A percentile compares a stretch with the other conserved stretches of the same genome.
Conservation (phyloP, 2,797 vertebrate species). For the Typhlichthys eigenmanni region DNA sequence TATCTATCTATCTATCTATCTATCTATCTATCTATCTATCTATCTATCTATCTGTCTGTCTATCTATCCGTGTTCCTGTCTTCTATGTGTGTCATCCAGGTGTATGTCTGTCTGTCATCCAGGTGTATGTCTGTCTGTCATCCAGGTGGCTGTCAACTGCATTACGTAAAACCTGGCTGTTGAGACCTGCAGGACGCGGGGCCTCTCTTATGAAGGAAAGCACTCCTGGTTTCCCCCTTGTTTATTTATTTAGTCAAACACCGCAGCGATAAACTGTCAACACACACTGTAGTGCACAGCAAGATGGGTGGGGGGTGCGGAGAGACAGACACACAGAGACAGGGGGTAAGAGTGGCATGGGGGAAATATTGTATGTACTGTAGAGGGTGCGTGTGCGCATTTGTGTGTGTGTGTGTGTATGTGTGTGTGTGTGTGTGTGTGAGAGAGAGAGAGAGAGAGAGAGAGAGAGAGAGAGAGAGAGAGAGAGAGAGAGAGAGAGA, state of each 20-base stretch:
- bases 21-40: no score
- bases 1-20: no score
- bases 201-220: constrained; percentile 68
- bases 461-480: constrained; percentile 36
- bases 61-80: background rate
- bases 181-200: constrained; percentile 61
- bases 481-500: constrained; percentile 54
- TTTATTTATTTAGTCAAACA: constrained; percentile 79
- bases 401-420: constrained; percentile 28
- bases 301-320: constrained; percentile 6
- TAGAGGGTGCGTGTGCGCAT: background rate
- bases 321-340: constrained; percentile 51
- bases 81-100: constrained; percentile 6
- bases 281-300: constrained; percentile 53
- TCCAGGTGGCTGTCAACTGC: constrained; percentile 21
- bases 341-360: constrained; percentile 31
- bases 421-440: constrained; percentile 30
- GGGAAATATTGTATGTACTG: constrained; percentile 48
- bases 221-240: constrained; percentile 71
- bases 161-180: constrained; percentile 14
- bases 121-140: constrained; percentile 12
- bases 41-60: background rate
- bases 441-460: constrained; percentile 41
- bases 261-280: constrained; percentile 82
- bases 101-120: constrained; percentile 11